A percentile compares a stretch with the other conserved stretches of the same genome.
Evolutionary conservation across 2,888 invertebrate species (phyloP).

Genomic region (Agriopis aurantiaria): DNA sequence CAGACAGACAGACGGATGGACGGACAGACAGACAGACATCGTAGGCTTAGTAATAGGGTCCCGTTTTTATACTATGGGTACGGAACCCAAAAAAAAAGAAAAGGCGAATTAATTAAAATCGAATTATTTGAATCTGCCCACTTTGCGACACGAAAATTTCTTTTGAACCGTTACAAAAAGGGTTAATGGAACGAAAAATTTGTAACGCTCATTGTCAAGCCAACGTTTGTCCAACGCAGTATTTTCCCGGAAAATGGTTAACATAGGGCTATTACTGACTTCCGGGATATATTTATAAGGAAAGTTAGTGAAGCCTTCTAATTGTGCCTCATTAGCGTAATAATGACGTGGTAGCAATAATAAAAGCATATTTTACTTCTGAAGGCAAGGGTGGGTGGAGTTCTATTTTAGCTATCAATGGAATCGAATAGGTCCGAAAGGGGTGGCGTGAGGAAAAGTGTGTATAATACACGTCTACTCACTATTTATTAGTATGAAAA

Average conservation of each 20-base stretch:
- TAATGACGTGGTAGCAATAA: conserved; percentile 7
- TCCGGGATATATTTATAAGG: conserved; percentile 18
- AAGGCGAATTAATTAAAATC: conserved; percentile 26
- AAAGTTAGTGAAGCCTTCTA: conserved; percentile 17
- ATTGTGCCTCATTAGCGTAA: conserved; percentile 18
- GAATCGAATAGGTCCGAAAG: neutral
- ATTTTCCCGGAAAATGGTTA: conserved; percentile 19
- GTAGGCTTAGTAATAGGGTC: too few species aligned
- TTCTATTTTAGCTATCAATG: too few species aligned
- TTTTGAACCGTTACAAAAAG: conserved; percentile 46
- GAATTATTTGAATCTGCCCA: conserved; percentile 50
- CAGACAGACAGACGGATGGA: too few species aligned
- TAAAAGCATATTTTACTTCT: conserved; percentile 9
- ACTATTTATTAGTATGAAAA: neutral
- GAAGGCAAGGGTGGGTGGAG: neutral
- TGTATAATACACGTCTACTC: neutral
- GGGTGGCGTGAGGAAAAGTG: neutral
- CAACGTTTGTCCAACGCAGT: conserved; percentile 27
- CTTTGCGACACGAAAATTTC: conserved; percentile 35
- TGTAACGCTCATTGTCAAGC: conserved; percentile 42
- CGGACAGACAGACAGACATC: too few species aligned
- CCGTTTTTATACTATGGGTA: too few species aligned
- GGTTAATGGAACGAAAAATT: conserved; percentile 55
- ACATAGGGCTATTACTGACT: conserved; percentile 15
- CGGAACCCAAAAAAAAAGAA: too few species aligned